phyloP scores from a whole-genome alignment of 2,888 invertebrate genomes.

The Pachydiplax longipennis region DNA sequence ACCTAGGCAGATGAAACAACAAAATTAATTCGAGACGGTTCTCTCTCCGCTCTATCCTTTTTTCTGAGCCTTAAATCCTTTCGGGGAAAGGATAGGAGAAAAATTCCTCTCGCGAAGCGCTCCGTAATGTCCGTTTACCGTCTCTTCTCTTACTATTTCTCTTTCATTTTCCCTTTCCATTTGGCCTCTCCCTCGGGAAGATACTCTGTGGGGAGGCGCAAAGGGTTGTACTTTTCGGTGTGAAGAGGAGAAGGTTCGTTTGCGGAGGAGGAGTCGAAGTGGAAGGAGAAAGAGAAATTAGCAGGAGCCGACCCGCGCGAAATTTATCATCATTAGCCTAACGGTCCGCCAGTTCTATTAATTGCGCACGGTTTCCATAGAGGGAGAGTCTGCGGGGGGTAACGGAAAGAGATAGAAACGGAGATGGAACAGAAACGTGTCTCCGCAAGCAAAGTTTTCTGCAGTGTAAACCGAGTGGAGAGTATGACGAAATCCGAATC shows the following conservation, averaged over 20 bases:
- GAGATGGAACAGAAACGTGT: background rate
- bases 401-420: background rate
- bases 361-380: slow-evolving; percentile 29
- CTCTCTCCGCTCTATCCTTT: background rate
- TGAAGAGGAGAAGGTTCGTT: background rate
- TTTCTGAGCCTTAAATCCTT: background rate
- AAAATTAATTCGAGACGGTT: background rate
- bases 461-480: background rate
- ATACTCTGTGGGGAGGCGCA: background rate
- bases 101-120: background rate
- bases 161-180: background rate
- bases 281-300: slow-evolving; percentile 9
- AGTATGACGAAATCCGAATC: too few species aligned
- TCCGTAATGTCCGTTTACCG: background rate
- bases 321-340: slow-evolving; percentile 43
- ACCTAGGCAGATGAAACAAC: background rate
- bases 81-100: background rate
- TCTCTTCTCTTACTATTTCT: background rate
- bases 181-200: background rate
- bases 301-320: slow-evolving; percentile 35
- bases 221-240: background rate
- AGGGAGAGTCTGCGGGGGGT: background rate
- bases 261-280: background rate
- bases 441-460: background rate
- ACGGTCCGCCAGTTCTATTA: slow-evolving; percentile 44